Evolutionary conservation across 2,113 vertebrate genomes (phyloP).

Genomic region (Centrocercus urophasianus): DNA sequence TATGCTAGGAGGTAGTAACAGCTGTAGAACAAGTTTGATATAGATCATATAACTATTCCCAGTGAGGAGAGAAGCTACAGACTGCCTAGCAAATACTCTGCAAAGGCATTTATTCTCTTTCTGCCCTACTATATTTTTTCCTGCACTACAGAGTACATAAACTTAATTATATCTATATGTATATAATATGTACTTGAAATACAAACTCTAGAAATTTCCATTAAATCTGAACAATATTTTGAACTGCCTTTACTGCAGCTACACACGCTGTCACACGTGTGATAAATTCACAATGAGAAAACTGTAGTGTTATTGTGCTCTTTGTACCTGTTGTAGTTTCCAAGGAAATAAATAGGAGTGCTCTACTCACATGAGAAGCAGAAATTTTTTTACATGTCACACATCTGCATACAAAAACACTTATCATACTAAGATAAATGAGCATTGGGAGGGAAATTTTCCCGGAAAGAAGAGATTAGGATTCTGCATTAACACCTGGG

Average conservation of each 20-base stretch:
- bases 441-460: neutral
- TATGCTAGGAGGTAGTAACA: slow-evolving; percentile 16
- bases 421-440: neutral
- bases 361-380: neutral
- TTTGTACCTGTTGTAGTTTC: neutral
- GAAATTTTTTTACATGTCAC: neutral
- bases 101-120: neutral
- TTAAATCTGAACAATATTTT: neutral
- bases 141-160: neutral
- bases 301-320: neutral
- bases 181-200: neutral
- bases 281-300: neutral
- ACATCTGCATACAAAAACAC: neutral
- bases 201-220: neutral
- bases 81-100: neutral
- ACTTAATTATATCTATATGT: neutral
- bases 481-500: neutral
- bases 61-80: neutral
- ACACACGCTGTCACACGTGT: neutral
- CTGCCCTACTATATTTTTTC: neutral
- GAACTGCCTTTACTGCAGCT: neutral
- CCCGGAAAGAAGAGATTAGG: neutral
- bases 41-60: neutral
- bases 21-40: slow-evolving; percentile 3
- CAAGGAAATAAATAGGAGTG: neutral